Evolutionary conservation across 2,888 invertebrate species (phyloP).

Genomic region (Brenthis daphne): DNA sequence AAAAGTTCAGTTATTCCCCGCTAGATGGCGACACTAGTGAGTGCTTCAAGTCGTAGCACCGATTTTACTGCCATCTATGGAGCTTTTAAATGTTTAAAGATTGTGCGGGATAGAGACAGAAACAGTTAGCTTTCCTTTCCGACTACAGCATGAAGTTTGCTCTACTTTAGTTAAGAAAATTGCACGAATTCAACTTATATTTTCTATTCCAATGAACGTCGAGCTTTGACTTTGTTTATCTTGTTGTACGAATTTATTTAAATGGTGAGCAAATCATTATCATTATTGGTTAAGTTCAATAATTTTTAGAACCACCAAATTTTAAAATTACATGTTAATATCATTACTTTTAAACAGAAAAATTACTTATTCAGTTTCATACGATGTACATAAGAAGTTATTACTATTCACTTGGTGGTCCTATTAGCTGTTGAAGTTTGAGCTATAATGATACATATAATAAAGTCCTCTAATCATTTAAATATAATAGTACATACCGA

Average conservation of each 20-base stretch:
- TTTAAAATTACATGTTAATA: no score
- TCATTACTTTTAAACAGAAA: no score
- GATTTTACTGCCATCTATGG: constrained; percentile 82
- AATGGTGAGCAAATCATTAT: no score
- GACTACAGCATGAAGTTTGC: constrained; percentile 53
- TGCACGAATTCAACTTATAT: constrained; percentile 23
- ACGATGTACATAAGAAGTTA: not conserved
- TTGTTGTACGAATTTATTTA: not conserved
- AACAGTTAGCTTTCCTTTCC: constrained; percentile 47
- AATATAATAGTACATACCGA: constrained; percentile 49
- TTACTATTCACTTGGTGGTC: not conserved
- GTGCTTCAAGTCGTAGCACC: constrained; percentile 73
- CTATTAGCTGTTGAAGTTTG: constrained; percentile 1
- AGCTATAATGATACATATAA: not conserved
- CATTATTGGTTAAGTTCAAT: no score
- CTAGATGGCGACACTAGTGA: constrained; percentile 81
- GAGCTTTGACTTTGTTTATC: constrained; percentile 3
- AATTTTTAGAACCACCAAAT: no score
- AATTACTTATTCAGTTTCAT: not conserved
- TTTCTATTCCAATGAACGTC: constrained; percentile 34
- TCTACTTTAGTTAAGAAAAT: constrained; percentile 37
- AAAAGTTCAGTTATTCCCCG: constrained; percentile 79
- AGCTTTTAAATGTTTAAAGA: constrained; percentile 75
- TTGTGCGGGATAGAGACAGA: constrained; percentile 52
- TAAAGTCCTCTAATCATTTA: constrained; percentile 48